phyloP scores from a whole-genome alignment of 2,888 invertebrate species.

The Aphodius granarius region DNA sequence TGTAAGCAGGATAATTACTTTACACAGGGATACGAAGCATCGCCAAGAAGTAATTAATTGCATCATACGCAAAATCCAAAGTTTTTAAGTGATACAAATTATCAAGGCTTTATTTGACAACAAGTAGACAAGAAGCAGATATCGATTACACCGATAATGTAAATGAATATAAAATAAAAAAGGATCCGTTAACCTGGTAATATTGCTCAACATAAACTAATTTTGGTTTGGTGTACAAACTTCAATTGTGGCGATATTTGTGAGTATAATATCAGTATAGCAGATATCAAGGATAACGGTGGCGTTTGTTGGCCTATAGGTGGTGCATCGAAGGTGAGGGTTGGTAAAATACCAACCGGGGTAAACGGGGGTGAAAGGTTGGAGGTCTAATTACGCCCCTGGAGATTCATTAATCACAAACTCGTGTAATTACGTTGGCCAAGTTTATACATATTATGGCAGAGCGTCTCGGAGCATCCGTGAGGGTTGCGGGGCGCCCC shows the following conservation, averaged over 20 bases:
- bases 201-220: no score
- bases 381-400: conserved; percentile 55
- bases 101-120: background rate
- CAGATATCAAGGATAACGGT: conserved; percentile 1
- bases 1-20: conserved; percentile 38
- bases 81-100: background rate
- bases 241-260: background rate
- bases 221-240: no score
- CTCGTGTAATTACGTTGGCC: conserved; percentile 54
- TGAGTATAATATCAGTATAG: background rate
- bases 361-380: conserved; percentile 46
- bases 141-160: no score
- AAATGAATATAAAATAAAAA: no score
- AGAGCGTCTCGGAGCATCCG: conserved; percentile 28
- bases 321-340: background rate
- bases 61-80: background rate
- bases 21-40: background rate
- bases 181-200: background rate
- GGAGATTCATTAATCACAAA: conserved; percentile 56
- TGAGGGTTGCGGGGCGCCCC: conserved; percentile 6
- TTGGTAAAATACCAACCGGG: conserved; percentile 4
- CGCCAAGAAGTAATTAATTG: background rate
- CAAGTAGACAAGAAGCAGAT: no score
- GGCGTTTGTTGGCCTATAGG: background rate
- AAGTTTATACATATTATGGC: conserved; percentile 52